Conservation (phyloP, 2,797 vertebrate species). For the Anableps anableps region DNA sequence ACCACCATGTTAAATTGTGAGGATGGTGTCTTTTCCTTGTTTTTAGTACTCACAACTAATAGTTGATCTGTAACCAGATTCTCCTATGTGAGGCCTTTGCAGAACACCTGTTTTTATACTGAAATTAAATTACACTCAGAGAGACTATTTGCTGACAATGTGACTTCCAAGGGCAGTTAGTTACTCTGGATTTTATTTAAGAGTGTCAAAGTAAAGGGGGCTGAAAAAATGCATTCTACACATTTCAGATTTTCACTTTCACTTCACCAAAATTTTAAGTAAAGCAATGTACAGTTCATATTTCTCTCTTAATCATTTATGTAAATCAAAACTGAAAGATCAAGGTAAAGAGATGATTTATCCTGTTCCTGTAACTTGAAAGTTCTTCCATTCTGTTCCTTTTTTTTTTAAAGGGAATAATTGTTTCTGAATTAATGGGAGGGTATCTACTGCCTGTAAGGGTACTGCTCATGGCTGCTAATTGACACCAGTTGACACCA, state of each 20-base stretch:
- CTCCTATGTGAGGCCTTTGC: too few relatives aligned
- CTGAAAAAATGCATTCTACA: too few relatives aligned
- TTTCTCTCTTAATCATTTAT: not conserved
- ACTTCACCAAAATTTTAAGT: not conserved
- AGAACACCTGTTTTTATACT: too few relatives aligned
- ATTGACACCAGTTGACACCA: slow-evolving; percentile 52
- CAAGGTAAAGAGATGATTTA: not conserved
- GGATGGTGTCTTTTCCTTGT: too few relatives aligned
- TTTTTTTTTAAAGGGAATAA: slow-evolving; percentile 5
- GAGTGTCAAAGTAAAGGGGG: too few relatives aligned
- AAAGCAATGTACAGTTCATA: not conserved
- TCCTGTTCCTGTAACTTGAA: not conserved
- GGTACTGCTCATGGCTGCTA: slow-evolving; percentile 39
- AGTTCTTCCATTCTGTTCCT: not conserved
- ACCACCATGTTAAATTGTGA: too few relatives aligned
- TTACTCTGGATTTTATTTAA: not conserved
- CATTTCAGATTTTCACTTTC: not conserved
- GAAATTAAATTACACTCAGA: not conserved
- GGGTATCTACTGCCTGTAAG: slow-evolving; percentile 25
- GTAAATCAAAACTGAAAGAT: not conserved
- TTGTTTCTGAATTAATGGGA: slow-evolving; percentile 14
- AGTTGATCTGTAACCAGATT: too few relatives aligned
- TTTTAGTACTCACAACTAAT: too few relatives aligned
- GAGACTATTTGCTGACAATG: too few relatives aligned
- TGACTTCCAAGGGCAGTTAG: not conserved